These are phyloP conservation scores for Ancistrus triradiatus DNA, from an alignment of 2,113 vertebrate species.

Conservation along the genomic window DNA sequence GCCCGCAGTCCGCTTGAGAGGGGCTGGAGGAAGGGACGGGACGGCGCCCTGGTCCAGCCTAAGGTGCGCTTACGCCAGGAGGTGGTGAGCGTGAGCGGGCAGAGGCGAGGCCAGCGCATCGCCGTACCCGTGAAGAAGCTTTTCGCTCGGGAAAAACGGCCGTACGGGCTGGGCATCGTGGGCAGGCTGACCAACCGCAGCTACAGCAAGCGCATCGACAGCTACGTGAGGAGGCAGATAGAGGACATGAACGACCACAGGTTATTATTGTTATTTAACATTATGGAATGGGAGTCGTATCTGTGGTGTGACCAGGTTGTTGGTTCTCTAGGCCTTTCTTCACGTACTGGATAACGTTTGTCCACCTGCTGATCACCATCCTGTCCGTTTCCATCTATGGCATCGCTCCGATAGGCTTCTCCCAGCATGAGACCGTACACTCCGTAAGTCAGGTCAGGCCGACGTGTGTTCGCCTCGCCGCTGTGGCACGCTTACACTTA, in stretches of 20 bases:
- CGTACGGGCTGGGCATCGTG: slow-evolving; percentile 92
- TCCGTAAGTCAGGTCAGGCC: slow-evolving; percentile 89
- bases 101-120: slow-evolving; percentile 89
- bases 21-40: slow-evolving; percentile 93
- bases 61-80: slow-evolving; percentile 93
- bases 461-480: too few relatives aligned
- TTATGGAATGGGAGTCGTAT: too few relatives aligned
- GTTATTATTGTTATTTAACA: background rate
- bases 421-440: slow-evolving; percentile 95
- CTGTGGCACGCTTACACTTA: background rate
- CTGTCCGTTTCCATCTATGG: slow-evolving; percentile 93
- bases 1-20: slow-evolving; percentile 82
- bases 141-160: slow-evolving; percentile 91
- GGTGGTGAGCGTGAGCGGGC: slow-evolving; percentile 84
- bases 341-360: slow-evolving; percentile 97
- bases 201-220: slow-evolving; percentile 95
- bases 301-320: too few relatives aligned
- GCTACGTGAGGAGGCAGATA: slow-evolving; percentile 89
- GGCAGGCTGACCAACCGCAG: slow-evolving; percentile 91
- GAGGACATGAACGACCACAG: slow-evolving; percentile 98
- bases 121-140: slow-evolving; percentile 88
- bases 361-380: slow-evolving; percentile 94
- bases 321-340: slow-evolving; percentile 84
- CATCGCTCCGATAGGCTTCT: slow-evolving; percentile 94
- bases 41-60: slow-evolving; percentile 77